Percentiles rank a stretch among this genome's conserved stretches.
Conservation (phyloP, 92 coral and sea anemone species). For the Porites lobata region DNA sequence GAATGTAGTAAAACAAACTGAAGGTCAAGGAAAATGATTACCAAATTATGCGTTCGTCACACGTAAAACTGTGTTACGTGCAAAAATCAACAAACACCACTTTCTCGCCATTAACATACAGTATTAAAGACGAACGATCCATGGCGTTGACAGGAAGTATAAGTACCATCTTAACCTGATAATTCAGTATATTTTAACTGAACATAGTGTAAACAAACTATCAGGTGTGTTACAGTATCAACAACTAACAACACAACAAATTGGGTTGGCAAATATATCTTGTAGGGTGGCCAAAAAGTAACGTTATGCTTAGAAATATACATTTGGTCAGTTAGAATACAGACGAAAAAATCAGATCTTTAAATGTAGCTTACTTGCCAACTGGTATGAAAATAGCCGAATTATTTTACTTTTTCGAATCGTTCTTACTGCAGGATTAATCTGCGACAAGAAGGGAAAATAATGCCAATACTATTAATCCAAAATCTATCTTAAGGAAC, state of each 20-base stretch:
- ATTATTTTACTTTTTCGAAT: background rate
- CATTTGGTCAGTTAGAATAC: background rate
- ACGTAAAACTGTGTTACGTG: background rate
- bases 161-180: background rate
- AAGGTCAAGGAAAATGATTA: too few species aligned
- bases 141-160: background rate
- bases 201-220: background rate
- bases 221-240: background rate
- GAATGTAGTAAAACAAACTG: background rate
- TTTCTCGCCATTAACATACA: background rate
- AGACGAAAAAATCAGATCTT: too few species aligned
- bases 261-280: background rate
- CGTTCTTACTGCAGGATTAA: background rate
- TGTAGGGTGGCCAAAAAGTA: background rate
- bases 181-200: too few species aligned
- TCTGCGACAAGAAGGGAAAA: background rate
- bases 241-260: background rate
- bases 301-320: background rate
- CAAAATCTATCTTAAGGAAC: background rate
- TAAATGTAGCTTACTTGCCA: background rate
- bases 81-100: background rate
- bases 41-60: background rate
- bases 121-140: background rate
- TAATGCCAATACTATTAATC: background rate
- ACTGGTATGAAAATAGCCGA: too few species aligned